Base-by-base conservation (phyloP, 2,888 invertebrate species). In the Mythimna loreyi region DNA sequence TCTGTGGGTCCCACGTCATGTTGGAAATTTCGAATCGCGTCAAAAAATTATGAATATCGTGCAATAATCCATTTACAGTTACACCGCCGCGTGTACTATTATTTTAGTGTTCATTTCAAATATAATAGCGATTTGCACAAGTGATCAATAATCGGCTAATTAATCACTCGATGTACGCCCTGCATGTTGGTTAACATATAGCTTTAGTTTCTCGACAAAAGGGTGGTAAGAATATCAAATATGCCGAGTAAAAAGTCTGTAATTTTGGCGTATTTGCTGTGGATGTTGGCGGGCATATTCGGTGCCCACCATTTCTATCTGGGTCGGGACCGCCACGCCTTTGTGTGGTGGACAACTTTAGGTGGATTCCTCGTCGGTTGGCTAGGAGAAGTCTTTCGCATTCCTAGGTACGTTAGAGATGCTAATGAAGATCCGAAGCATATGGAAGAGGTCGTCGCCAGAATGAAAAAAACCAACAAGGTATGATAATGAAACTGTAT, bases 291-390 rank as follows among this genome's bases (percentile, higher is more conserved):
- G 23, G 99, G 99, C 6, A 92, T 98, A 84, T 97, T 98, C 82
- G 99, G 99, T 0, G 93, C 98, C 7, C 99, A 99, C 92, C 98
- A 99, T 90, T 97, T 99, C 86, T 99, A 99, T 92, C 95, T 99
- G 77, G 97, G 97, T 64, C 96, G 99, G 67, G 98, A 99, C 92
- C 96, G 97, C 28, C 99, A 99, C 85, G 99, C 98, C 0, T 98
- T 99, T 89, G 96, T 99, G 0, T 98, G 98, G 97, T 98, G 98
- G 97, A 97, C 97, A 71, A 98, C 98, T 0, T 93, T 98, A 23
- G 99, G 98, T 1, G 99, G 99, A 5, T 98, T 98, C 87, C 98
- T 98, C 0, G 87, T 98, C 21, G 99, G 99, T 11, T 99, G 99
- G 98, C 84, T 99, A 1, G 96, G 97, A 9, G 99, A 99, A 91